phyloP scores from a whole-genome alignment of 2,888 invertebrate genomes.

The Leptopilina drosophilae region DNA sequence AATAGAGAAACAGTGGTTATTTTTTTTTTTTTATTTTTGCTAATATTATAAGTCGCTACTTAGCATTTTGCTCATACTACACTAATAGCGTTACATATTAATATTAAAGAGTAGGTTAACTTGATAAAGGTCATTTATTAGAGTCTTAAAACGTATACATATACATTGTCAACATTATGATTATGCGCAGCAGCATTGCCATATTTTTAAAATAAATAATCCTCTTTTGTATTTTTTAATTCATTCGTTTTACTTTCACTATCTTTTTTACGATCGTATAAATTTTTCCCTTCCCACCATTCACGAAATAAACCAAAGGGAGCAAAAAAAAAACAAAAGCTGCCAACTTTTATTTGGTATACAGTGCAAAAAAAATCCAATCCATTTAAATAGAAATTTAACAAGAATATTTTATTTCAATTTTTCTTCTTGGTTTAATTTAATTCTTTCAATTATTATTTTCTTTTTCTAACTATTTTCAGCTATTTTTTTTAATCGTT shows the following conservation, averaged over 20 bases:
- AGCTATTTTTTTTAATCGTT: no score
- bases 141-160: slow-evolving; percentile 67
- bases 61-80: slow-evolving; percentile 46
- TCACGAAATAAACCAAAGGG: not conserved
- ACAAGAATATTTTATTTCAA: no score
- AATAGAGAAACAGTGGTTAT: no score
- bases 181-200: slow-evolving; percentile 34
- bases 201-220: slow-evolving; percentile 9
- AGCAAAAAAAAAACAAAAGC: not conserved
- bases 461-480: no score
- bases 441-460: no score
- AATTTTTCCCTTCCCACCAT: not conserved
- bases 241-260: not conserved
- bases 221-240: not conserved
- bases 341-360: not conserved
- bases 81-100: slow-evolving; percentile 58
- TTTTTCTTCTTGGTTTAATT: no score
- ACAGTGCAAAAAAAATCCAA: no score
- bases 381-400: no score
- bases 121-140: slow-evolving; percentile 68
- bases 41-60: slow-evolving; percentile 39
- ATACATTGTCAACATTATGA: slow-evolving; percentile 64
- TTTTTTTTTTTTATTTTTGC: not conserved
- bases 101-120: slow-evolving; percentile 62
- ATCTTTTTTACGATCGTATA: not conserved